Percentiles rank a stretch among this genome's conserved stretches.
Evolutionary conservation across 1,140 invertebrate genomes (phyloP).

Genomic region (Chironomus tepperi): DNA sequence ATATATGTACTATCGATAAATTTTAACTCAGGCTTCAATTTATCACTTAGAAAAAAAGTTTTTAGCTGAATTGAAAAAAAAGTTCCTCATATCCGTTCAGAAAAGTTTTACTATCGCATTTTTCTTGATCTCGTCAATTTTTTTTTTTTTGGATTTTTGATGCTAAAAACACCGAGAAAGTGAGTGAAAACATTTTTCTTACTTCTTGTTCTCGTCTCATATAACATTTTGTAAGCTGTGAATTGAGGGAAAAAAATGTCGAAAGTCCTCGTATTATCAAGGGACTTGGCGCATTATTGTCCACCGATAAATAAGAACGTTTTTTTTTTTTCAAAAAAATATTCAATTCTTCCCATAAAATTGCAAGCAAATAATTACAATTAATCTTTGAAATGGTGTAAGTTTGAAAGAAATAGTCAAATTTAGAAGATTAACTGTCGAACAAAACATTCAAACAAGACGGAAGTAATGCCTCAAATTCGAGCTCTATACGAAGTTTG

Average conservation of each 20-base stretch:
- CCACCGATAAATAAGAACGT: too few relatives aligned
- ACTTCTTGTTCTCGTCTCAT: neutral
- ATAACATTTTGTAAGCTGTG: neutral
- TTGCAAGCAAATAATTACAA: too few relatives aligned
- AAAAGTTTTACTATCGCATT: conserved; percentile 2
- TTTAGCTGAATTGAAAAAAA: conserved; percentile 14
- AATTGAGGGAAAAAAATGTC: neutral
- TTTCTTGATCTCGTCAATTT: conserved; percentile 11
- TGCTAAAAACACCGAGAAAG: neutral
- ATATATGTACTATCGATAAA: neutral
- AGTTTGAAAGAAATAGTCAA: too few relatives aligned
- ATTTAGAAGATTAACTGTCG: too few relatives aligned
- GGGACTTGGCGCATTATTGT: too few relatives aligned
- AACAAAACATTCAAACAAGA: too few relatives aligned
- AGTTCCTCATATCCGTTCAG: neutral
- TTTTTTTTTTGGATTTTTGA: neutral
- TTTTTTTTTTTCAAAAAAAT: too few relatives aligned
- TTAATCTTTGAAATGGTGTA: too few relatives aligned
- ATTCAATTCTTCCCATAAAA: too few relatives aligned
- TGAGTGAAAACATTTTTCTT: neutral
- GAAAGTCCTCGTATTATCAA: too few relatives aligned
- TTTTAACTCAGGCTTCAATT: conserved; percentile 7
- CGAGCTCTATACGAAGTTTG: too few relatives aligned
- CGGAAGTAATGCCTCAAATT: too few relatives aligned
- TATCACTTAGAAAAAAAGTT: conserved; percentile 11